Base-by-base conservation (phyloP, 35 echinoderm and acorn worm genomes). In the Stichopus chloronotus region DNA sequence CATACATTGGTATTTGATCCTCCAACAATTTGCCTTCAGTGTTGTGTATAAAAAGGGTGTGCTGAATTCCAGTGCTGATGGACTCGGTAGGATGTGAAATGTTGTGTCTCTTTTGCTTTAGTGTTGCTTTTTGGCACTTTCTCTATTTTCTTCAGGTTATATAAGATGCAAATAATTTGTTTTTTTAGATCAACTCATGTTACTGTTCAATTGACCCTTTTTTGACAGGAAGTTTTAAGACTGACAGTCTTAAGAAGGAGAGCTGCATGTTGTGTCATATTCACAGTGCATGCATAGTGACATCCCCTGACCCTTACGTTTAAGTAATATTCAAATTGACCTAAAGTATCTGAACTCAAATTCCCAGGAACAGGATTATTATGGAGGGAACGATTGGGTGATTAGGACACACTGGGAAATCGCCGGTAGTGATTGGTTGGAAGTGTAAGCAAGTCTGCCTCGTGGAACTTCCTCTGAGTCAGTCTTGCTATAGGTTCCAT, bases 11-110 rank as follows among this genome's bases (percentile, higher is more conserved):
- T 52, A 20, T 54, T 76, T 92, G 17, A 19, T 58, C 5, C 89
- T 91, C 11, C 89, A 91, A 78, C 24, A n/a, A 16, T 91, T 78
- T 91, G 11, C 10, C 24, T 91, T 78, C 55, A 56, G 9, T 54
- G 19, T 76, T 52, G 72, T 78, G 9, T 78, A 91, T 57, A 91
- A 91, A 43, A 76, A 78, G 53, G 87, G 89, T 19, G 72, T 83
- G 5, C 8, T 20, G 4, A 92, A 92, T 63, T 10, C 65, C 17
- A 92, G 82, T 81, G 91, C 91, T 91, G 3, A 89, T 65, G n/a
- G 87, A 17, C 25, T 69, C 3, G 68, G 59, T 89, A 65, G 87
- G 52, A 56, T 19, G 56, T 56, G 21, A n/a, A 16, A 22, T 68
- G 63, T 43, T 88, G 57, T 9, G n/a, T 19, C 22, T 6, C 12